Evolutionary conservation across 2,888 invertebrate genomes (phyloP), one percentile per base, ranked within the genome.

Genomic region (Ennomos erosarius): DNA sequence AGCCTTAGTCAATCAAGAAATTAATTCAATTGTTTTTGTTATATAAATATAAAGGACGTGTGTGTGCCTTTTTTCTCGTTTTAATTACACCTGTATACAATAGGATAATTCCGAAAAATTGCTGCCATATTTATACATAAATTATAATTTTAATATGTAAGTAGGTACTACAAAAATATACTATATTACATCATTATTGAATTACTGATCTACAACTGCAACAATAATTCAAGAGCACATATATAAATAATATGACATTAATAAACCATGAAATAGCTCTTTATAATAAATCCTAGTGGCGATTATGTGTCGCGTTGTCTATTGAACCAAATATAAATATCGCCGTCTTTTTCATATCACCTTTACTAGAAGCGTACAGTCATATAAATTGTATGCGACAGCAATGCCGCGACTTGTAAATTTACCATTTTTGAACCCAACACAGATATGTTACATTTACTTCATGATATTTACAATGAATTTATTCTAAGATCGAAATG

Each of bases 381-480:
- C 16, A 16, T 16, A 16, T 3, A n/a, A n/a, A n/a, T n/a, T n/a
- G 26, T 3, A 26, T 26, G 26, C 5, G 26, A 5, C 26, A 26
- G 6, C 16, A 16, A 26, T 6, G 26, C 3, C 43, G 11, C 44
- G 10, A 36, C 8, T 35, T 47, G 39, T 43, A 49, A 66, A 63
- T 68, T 70, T 62, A 71, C 58, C 66, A 74, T 80, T n/a, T n/a
- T n/a, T 75, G 77, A 87, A 85, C 79, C 73, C 73, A 84, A 80
- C 56, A 76, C 51, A 78, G 86, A 88, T 88, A 88, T 88, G 88
- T 87, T 64, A 76, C 44, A 74, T 74, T 81, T 75, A 80, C 62
- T 67, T 76, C 64, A 82, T 83, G 76, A 77, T 87, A 88, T 84
- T 82, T 85, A 86, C 84, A 85, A 77, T 79, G 75, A 59, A 64